Evolutionary conservation across 2,113 vertebrate species (phyloP).

Genomic region (Isurus oxyrinchus): DNA sequence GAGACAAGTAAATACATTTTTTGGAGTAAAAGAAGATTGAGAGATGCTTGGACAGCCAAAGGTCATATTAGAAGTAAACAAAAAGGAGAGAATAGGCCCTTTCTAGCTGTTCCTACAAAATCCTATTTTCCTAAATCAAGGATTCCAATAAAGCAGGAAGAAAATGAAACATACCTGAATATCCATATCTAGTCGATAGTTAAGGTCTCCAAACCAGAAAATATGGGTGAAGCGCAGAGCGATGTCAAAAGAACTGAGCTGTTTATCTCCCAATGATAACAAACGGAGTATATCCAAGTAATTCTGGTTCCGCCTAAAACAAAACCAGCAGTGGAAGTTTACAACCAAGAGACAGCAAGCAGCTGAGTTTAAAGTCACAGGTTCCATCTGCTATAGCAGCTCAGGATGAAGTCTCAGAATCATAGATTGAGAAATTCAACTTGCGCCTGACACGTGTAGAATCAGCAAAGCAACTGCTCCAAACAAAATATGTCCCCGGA

Average conservation of each 20-base stretch:
- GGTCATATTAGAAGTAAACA: background rate
- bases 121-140: background rate
- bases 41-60: too few species aligned
- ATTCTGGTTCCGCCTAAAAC: constrained; percentile 67
- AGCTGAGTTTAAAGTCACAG: background rate
- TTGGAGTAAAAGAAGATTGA: background rate
- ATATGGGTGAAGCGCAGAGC: constrained; percentile 67
- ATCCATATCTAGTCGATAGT: constrained; percentile 67
- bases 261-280: constrained; percentile 62
- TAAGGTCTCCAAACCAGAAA: constrained; percentile 73
- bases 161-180: constrained; percentile 55
- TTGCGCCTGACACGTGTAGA: background rate
- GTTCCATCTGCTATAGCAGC: background rate
- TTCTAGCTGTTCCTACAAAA: background rate
- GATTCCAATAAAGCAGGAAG: background rate
- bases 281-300: constrained; percentile 64
- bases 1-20: background rate
- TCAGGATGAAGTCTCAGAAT: background rate
- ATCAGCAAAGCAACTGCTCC: background rate
- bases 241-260: constrained; percentile 63
- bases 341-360: background rate
- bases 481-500: background rate
- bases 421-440: background rate
- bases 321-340: background rate
- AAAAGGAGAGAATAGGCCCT: background rate